Conservation (phyloP, 2,797 vertebrate species). For the Macrochelys suwanniensis region DNA sequence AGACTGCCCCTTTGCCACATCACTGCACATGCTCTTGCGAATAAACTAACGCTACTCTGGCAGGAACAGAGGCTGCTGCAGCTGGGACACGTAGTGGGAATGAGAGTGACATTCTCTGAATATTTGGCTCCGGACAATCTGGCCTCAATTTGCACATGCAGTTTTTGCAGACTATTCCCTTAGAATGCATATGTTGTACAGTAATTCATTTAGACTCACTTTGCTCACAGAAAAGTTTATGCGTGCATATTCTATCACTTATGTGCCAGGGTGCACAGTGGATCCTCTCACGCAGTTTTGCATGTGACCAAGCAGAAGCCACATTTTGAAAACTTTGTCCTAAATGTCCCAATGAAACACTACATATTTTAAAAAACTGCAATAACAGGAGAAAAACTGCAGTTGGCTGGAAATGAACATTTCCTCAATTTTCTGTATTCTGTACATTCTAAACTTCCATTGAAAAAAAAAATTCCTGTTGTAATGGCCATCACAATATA, state of each 20-base stretch:
- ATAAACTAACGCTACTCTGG: too few species aligned
- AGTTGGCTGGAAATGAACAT: not conserved
- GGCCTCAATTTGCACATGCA: rapidly evolving
- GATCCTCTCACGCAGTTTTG: not conserved
- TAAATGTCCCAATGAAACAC: constrained; percentile 12
- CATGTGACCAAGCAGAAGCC: not conserved
- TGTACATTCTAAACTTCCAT: not conserved
- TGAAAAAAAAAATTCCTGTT: not conserved
- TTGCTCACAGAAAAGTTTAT: not conserved
- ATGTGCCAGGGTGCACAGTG: not conserved
- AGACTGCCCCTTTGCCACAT: not conserved
- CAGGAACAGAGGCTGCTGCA: not conserved
- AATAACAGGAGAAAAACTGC: not conserved
- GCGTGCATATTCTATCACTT: not conserved
- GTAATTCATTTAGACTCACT: not conserved
- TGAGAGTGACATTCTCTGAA: too few species aligned
- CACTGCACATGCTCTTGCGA: too few species aligned
- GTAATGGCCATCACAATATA: not conserved
- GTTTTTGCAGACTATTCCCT: not conserved
- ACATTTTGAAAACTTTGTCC: not conserved
- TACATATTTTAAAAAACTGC: too few species aligned
- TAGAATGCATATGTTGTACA: not conserved
- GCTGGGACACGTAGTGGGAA: too few species aligned
- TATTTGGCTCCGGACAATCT: not conserved
- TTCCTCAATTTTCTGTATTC: not conserved